Evolutionary conservation across 2,888 invertebrate species (phyloP).

Genomic region (Dynastes maya): DNA sequence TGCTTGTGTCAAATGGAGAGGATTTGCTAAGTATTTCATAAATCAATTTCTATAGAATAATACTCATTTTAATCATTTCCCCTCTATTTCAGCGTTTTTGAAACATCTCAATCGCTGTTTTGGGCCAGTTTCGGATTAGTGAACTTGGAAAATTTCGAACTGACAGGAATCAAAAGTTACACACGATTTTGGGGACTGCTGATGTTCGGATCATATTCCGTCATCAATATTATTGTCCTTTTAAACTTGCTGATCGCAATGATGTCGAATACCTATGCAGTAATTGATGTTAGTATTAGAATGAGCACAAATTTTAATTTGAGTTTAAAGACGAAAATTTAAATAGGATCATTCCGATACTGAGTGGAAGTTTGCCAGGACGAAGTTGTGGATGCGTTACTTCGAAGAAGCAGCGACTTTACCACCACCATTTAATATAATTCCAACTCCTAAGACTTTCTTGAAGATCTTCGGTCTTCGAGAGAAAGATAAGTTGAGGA

Average conservation of each 20-base stretch:
- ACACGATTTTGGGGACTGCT: slow-evolving; percentile 96
- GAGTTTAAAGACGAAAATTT: background rate
- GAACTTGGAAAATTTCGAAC: slow-evolving; percentile 89
- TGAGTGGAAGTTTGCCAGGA: slow-evolving; percentile 97
- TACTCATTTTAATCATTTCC: slow-evolving; percentile 38
- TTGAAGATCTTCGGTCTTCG: slow-evolving; percentile 79
- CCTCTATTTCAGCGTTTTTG: slow-evolving; percentile 82
- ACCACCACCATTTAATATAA: slow-evolving; percentile 94
- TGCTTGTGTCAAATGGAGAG: slow-evolving; percentile 89
- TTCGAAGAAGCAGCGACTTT: slow-evolving; percentile 93
- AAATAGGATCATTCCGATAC: slow-evolving; percentile 91
- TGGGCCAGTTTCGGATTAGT: slow-evolving; percentile 98
- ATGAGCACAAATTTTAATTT: slow-evolving; percentile 12
- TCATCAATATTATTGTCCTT: slow-evolving; percentile 94
- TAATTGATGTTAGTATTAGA: slow-evolving; percentile 84
- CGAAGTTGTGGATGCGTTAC: slow-evolving; percentile 95
- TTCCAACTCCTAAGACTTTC: slow-evolving; percentile 89
- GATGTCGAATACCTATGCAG: slow-evolving; percentile 97
- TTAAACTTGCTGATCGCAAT: slow-evolving; percentile 96
- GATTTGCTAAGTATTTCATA: slow-evolving; percentile 82
- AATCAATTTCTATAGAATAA: slow-evolving; percentile 60
- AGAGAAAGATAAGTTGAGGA: slow-evolving; percentile 75
- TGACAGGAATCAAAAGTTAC: slow-evolving; percentile 89
- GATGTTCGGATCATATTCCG: slow-evolving; percentile 97
- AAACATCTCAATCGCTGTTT: slow-evolving; percentile 94